phyloP scores from a whole-genome alignment of 2,888 invertebrate species.

The Erynnis tages region DNA sequence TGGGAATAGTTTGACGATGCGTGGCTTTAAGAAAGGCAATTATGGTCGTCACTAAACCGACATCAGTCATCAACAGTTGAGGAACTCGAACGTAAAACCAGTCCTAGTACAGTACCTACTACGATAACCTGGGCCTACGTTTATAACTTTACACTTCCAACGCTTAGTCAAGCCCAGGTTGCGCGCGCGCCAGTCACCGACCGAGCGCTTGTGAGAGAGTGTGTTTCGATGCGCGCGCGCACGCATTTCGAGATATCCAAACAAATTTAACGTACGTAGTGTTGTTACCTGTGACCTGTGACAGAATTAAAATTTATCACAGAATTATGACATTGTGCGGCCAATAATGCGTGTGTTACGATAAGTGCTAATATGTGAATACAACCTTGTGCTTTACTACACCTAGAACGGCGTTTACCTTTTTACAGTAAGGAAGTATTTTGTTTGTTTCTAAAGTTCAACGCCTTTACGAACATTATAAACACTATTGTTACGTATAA shows the following conservation, averaged over 20 bases:
- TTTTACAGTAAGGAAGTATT: constrained; percentile 62
- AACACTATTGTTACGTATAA: background rate
- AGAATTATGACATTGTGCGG: constrained; percentile 1
- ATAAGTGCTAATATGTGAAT: constrained; percentile 30
- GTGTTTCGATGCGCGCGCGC: constrained; percentile 51
- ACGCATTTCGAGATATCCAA: constrained; percentile 38
- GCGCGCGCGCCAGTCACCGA: constrained; percentile 60
- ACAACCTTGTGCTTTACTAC: constrained; percentile 52
- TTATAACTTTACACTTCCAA: constrained; percentile 36
- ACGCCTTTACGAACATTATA: constrained; percentile 11
- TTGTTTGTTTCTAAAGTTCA: constrained; percentile 34
- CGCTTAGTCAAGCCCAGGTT: constrained; percentile 9
- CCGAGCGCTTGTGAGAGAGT: constrained; percentile 46
- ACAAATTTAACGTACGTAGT: constrained; percentile 50
- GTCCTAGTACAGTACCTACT: constrained; percentile 49
- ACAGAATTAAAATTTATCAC: constrained; percentile 2
- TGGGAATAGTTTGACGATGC: too few relatives aligned
- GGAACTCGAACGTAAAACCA: constrained; percentile 59
- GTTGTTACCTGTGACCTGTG: constrained; percentile 50
- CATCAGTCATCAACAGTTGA: constrained; percentile 48
- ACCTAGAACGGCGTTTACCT: constrained; percentile 53
- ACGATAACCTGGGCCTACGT: constrained; percentile 48
- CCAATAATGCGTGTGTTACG: constrained; percentile 1
- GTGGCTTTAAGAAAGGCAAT: constrained; percentile 30
- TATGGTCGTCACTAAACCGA: constrained; percentile 40